Base-by-base conservation (phyloP, 2,888 invertebrate species). In the Drosophila planitibia region DNA sequence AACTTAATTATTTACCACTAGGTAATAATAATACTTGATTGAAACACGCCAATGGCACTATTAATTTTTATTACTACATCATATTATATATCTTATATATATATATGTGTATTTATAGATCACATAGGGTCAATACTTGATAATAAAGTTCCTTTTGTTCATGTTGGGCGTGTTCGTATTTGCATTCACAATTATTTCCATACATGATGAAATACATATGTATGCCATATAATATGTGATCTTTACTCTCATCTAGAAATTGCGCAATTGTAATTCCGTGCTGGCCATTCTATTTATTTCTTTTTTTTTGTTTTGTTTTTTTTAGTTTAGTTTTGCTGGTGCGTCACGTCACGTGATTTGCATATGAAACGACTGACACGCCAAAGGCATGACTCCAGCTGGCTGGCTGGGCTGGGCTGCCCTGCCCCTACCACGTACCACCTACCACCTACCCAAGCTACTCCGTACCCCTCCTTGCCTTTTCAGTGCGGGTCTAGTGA, bases 231-330 rank as follows among this genome's bases (percentile, higher is more conserved):
- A 66, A 44, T 77, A 68, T 69, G 54, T 60, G 78, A 79, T 79
- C 81, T 81, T 66, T 74, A 41, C 57, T 71, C 66, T 63, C 79
- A 71, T 70, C 82, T 82, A 70, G 60, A 78, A 82, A 83, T 76
- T 74, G 74, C 79, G 73, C 84, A 86, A 82, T 84, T 82, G 75
- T 84, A 79, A 85, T 85, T 79, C 79, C 64, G 68, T 67, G 75
- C 63, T 74, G 69, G 64, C 65, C 66, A 69, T 73, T 82, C 72
- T 62, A 71, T 81, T 71, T 74, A 41, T 14, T 61, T 64, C 35
- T 47, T 47, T 1, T 53, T 53, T 54, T 5, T 62, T 22, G 44
- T 49, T 28, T 47, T 69, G 28, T 59, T 12, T 35, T 33, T 16
- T 16, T 35, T 35, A 35, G 33, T 69, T 39, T 53, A 25, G 37